Conservation (phyloP, 2,113 vertebrate genomes). For the Nansenia antarctica region DNA sequence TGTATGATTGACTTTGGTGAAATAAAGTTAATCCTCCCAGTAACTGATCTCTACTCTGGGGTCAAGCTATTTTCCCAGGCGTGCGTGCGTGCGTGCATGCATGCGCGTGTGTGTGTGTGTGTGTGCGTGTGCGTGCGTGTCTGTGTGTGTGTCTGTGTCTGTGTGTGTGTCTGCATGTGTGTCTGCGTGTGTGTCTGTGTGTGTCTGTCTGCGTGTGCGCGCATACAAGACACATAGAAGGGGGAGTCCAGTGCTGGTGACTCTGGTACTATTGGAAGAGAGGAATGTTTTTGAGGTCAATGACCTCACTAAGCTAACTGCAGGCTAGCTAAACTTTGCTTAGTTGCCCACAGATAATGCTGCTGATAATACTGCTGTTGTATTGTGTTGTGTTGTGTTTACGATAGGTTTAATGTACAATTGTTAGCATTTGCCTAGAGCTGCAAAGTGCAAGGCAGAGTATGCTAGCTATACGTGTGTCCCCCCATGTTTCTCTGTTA, state of each 20-base stretch:
- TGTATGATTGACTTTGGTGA: background rate
- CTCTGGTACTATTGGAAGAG: constrained; percentile 30
- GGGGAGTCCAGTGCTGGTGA: constrained; percentile 54
- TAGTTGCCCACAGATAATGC: constrained; percentile 51
- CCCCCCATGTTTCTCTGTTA: background rate
- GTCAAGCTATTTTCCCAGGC: constrained; percentile 78
- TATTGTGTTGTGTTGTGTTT: background rate
- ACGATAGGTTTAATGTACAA: background rate
- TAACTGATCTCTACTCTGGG: constrained; percentile 60
- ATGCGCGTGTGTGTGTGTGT: background rate
- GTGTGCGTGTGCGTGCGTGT: background rate
- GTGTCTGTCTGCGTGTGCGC: background rate
- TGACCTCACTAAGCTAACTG: constrained; percentile 50
- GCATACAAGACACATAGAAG: constrained; percentile 16
- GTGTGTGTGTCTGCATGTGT: background rate
- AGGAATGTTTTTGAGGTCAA: constrained; percentile 54
- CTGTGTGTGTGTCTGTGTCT: constrained; percentile 25
- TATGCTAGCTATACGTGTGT: background rate
- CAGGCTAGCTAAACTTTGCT: constrained; percentile 47
- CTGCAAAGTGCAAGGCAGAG: background rate
- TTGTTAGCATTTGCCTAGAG: background rate
- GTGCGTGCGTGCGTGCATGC: constrained; percentile 57
- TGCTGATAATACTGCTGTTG: constrained; percentile 19
- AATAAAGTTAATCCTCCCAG: constrained; percentile 2
- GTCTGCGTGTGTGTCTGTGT: background rate